phyloP scores from a whole-genome alignment of 1,140 invertebrate species.

The Nasonia giraulti region DNA sequence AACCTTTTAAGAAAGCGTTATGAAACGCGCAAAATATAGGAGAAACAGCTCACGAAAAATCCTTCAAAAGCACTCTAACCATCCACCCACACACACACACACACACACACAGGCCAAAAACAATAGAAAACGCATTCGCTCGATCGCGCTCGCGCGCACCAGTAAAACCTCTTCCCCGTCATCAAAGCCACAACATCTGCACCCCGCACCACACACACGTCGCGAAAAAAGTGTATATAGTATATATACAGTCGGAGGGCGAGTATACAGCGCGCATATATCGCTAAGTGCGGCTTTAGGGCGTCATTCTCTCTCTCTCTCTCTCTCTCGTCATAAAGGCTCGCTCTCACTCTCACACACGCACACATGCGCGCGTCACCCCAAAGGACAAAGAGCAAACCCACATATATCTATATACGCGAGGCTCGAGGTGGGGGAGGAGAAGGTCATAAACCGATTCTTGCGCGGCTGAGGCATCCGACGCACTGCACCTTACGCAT shows the following conservation, averaged over 20 bases:
- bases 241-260: background rate
- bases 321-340: background rate
- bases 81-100: too few species aligned
- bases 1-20: too few species aligned
- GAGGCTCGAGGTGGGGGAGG: too few species aligned
- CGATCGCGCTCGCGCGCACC: background rate
- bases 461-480: background rate
- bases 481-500: background rate
- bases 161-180: background rate
- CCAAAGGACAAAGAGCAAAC: slow-evolving; percentile 3
- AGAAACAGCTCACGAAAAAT: too few species aligned
- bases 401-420: background rate
- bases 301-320: background rate
- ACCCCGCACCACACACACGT: background rate
- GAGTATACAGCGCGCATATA: background rate
- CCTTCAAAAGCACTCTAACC: too few species aligned
- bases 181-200: background rate
- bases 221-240: background rate
- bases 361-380: background rate
- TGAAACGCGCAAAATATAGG: too few species aligned
- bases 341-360: background rate
- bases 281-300: background rate
- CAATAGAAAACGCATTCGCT: background rate
- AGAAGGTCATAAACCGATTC: slow-evolving; percentile 31
- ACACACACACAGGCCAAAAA: background rate